A percentile compares a stretch with the other conserved stretches of the same genome.
These are phyloP conservation scores for Marmota flaviventris DNA, from an alignment of 2,113 vertebrate genomes.

Conservation along the genomic window DNA sequence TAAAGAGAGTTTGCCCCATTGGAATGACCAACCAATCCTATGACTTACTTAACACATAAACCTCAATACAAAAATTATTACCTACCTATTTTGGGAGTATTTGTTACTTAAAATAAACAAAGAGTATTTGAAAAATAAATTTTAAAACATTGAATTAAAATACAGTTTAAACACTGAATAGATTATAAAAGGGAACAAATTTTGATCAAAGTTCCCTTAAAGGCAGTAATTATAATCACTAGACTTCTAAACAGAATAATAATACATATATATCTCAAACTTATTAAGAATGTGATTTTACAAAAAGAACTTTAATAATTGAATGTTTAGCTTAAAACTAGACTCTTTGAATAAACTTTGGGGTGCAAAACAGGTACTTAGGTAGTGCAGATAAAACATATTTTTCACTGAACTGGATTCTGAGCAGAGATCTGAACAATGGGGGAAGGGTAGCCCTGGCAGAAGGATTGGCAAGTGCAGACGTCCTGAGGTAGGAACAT, in stretches of 20 bases:
- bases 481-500: neutral
- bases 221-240: conserved; percentile 6
- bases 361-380: neutral
- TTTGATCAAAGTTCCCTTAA: neutral
- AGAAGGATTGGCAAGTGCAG: neutral
- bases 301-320: neutral
- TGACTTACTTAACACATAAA: neutral
- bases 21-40: neutral
- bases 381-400: neutral
- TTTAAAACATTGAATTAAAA: conserved; percentile 46
- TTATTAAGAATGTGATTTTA: conserved; percentile 27
- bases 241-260: neutral
- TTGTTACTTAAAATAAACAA: conserved; percentile 36
- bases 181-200: conserved; percentile 25
- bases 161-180: conserved; percentile 40
- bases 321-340: neutral
- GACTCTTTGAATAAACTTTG: neutral
- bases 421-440: neutral
- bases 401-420: neutral
- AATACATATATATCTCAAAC: neutral
- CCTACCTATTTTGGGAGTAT: neutral
- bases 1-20: neutral
- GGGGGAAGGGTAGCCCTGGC: neutral
- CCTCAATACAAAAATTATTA: neutral
- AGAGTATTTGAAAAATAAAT: neutral